A percentile compares a stretch with the other conserved stretches of the same genome.
These are phyloP conservation scores for Syrrhaptes paradoxus DNA, from an alignment of 2,113 vertebrate genomes.

Conservation along the genomic window DNA sequence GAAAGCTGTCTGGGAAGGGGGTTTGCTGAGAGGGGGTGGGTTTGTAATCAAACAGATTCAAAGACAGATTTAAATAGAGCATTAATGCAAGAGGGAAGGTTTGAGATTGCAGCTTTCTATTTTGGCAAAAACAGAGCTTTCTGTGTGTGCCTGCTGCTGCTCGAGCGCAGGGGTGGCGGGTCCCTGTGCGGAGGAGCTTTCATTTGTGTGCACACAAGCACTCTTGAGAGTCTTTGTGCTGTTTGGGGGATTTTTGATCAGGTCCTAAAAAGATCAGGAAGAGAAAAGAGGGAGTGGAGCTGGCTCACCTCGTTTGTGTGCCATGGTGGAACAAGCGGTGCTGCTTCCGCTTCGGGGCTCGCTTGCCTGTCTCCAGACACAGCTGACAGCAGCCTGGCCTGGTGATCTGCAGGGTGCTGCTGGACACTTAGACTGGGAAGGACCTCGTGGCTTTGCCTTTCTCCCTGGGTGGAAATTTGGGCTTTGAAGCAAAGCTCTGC, in stretches of 20 bases:
- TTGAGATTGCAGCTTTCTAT: background rate
- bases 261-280: background rate
- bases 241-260: background rate
- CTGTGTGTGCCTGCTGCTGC: background rate
- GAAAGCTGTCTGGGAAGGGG: background rate
- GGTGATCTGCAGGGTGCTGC: background rate
- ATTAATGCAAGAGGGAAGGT: background rate
- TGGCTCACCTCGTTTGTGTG: background rate
- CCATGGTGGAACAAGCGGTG: accelerated
- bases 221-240: background rate
- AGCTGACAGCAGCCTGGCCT: background rate
- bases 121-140: background rate
- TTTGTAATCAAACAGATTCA: background rate
- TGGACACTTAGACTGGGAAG: background rate
- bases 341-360: background rate
- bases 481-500: background rate
- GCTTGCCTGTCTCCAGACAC: background rate
- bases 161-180: background rate
- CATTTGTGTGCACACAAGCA: background rate
- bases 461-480: accelerated
- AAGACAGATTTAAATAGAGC: background rate
- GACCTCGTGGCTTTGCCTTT: background rate
- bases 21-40: background rate
- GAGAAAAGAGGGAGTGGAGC: background rate
- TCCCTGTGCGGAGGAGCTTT: background rate